Conservation (phyloP, 2,797 vertebrate species). For the Tenualosa thibaudeaui region DNA sequence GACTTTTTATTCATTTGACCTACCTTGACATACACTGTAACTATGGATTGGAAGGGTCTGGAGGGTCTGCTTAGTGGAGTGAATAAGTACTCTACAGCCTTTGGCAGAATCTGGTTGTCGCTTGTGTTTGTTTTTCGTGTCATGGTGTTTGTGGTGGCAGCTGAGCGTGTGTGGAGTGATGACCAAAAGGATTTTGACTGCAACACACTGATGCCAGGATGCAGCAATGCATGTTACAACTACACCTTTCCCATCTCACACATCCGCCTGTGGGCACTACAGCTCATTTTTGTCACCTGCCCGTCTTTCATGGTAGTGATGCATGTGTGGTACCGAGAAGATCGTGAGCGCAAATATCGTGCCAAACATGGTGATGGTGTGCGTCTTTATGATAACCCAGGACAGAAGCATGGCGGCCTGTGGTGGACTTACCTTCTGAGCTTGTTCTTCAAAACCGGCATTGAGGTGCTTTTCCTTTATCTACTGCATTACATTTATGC, state of each 20-base stretch:
- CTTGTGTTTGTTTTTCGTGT: conserved; percentile 90
- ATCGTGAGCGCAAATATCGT: conserved; percentile 80
- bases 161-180: conserved; percentile 86
- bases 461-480: conserved; percentile 85
- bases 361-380: conserved; percentile 76
- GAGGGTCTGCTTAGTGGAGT: conserved; percentile 83
- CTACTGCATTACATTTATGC: conserved; percentile 85
- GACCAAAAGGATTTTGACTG: conserved; percentile 92
- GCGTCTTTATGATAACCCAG: conserved; percentile 79
- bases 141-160: conserved; percentile 89
- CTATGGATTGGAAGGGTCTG: conserved; percentile 90
- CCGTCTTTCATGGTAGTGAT: conserved; percentile 89
- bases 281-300: conserved; percentile 92
- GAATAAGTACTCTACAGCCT: conserved; percentile 91
- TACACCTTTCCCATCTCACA: conserved; percentile 89
- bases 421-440: conserved; percentile 93
- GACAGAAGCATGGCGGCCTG: conserved; percentile 88
- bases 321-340: conserved; percentile 87
- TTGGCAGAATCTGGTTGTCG: conserved; percentile 89
- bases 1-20: neutral
- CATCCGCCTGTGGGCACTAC: conserved; percentile 89
- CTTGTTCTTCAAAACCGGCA: conserved; percentile 83
- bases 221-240: conserved; percentile 88
- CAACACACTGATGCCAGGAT: conserved; percentile 89
- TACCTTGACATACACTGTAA: neutral